A percentile compares a stretch with the other conserved stretches of the same genome.
These are phyloP conservation scores for Mico argentatus DNA, from an alignment of 2,797 vertebrate species.

Conservation along the genomic window DNA sequence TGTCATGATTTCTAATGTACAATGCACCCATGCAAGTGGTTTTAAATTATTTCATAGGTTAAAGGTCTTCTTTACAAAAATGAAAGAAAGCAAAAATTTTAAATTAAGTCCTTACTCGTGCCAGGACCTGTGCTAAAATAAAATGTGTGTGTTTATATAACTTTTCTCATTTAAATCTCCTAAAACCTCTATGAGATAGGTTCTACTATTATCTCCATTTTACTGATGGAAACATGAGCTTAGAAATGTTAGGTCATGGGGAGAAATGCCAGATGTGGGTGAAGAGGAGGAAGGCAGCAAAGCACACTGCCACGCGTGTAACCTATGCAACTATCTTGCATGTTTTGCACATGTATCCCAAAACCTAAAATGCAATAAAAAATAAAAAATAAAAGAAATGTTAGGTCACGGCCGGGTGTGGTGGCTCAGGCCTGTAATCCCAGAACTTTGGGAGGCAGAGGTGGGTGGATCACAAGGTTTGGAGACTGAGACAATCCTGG, in stretches of 20 bases:
- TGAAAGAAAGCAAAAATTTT: neutral
- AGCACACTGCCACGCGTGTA: no score
- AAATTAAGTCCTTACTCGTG: neutral
- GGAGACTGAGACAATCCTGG: no score
- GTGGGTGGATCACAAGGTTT: no score
- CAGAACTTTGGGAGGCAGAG: no score
- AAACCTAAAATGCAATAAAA: no score
- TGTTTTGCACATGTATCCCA: no score
- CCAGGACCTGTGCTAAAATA: neutral
- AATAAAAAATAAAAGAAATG: neutral
- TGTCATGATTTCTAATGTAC: neutral
- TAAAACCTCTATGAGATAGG: neutral
- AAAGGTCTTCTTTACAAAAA: neutral
- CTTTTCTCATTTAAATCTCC: conserved; percentile 24
- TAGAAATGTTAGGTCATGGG: neutral
- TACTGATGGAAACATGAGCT: neutral
- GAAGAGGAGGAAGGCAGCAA: no score
- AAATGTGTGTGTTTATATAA: neutral
- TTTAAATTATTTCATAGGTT: conserved; percentile 27
- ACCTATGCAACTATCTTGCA: no score
- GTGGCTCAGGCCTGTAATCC: no score
- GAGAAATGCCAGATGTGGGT: no score
- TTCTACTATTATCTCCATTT: neutral
- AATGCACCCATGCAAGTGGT: neutral
- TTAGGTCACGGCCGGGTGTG: neutral